A percentile compares a stretch with the other conserved stretches of the same genome.
Evolutionary conservation across 2,113 vertebrate species (phyloP).

Genomic region (Oreochromis spilurus): DNA sequence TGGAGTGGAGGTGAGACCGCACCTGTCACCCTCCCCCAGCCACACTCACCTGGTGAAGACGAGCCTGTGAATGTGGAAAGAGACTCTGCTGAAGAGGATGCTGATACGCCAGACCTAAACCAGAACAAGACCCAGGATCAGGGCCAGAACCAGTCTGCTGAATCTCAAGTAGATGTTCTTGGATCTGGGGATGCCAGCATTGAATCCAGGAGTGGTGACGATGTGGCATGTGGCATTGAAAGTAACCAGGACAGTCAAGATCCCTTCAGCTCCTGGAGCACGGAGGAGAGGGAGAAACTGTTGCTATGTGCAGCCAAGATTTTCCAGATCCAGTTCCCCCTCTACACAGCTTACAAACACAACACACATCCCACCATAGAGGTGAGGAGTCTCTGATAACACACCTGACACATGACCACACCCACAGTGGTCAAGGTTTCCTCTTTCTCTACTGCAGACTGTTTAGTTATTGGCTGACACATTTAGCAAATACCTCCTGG

Average conservation of each 20-base stretch:
- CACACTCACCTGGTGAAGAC: conserved; percentile 72
- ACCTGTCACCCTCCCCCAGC: conserved; percentile 64
- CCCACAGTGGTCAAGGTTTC: not conserved
- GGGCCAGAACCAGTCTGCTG: conserved; percentile 56
- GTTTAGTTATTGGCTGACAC: not conserved
- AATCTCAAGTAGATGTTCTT: conserved; percentile 66
- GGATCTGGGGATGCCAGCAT: conserved; percentile 68
- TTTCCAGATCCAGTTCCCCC: conserved; percentile 98
- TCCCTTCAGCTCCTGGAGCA: conserved; percentile 86
- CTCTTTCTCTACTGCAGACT: not conserved
- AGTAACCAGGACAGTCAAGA: conserved; percentile 73
- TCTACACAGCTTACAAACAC: conserved; percentile 99
- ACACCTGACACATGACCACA: not conserved
- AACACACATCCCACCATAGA: conserved; percentile 98
- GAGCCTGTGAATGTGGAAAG: conserved; percentile 89
- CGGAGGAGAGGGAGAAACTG: conserved; percentile 96
- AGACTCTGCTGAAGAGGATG: conserved; percentile 83
- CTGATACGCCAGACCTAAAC: conserved; percentile 61
- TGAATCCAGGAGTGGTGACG: conserved; percentile 37
- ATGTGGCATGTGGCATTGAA: conserved; percentile 20
- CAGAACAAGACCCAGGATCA: conserved; percentile 38
- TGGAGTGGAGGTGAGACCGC: conserved; percentile 72
- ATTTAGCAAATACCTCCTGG: not conserved
- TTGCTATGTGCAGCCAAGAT: conserved; percentile 98
- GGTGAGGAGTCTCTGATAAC: conserved; percentile 66